These are phyloP conservation scores for Mellivora capensis DNA, from an alignment of 2,113 vertebrate genomes.

Conservation along the genomic window DNA sequence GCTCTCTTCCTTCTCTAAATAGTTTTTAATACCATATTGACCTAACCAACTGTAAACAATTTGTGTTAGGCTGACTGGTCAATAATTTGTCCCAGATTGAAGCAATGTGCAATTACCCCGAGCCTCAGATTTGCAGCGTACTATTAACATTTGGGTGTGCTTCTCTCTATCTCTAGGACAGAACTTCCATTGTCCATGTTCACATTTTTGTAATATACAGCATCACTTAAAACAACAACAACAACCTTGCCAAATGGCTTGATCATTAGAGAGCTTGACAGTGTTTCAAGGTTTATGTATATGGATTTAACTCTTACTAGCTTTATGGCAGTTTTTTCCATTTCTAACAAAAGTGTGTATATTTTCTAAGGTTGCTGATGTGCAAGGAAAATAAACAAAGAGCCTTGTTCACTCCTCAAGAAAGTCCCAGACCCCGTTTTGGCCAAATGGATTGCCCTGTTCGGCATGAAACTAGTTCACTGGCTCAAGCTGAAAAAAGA, in stretches of 20 bases:
- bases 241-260: background rate
- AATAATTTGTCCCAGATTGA: constrained; percentile 45
- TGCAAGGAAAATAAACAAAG: constrained; percentile 35
- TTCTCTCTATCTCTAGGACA: background rate
- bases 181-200: background rate
- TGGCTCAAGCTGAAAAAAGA: constrained; percentile 44
- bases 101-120: background rate
- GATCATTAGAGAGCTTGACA: background rate
- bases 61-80: constrained; percentile 16
- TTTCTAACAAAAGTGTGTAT: background rate
- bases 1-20: background rate
- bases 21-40: constrained; percentile 30
- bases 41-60: constrained; percentile 57
- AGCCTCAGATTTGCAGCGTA: background rate
- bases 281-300: background rate
- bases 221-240: background rate
- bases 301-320: background rate
- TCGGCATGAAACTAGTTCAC: constrained; percentile 36
- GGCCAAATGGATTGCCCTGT: constrained; percentile 1
- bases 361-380: background rate
- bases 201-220: background rate
- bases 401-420: background rate
- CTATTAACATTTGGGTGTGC: background rate
- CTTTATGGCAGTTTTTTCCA: background rate
- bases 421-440: background rate